Evolutionary conservation across 2,113 vertebrate genomes (phyloP).

Genomic region (Odocoileus hemionus): DNA sequence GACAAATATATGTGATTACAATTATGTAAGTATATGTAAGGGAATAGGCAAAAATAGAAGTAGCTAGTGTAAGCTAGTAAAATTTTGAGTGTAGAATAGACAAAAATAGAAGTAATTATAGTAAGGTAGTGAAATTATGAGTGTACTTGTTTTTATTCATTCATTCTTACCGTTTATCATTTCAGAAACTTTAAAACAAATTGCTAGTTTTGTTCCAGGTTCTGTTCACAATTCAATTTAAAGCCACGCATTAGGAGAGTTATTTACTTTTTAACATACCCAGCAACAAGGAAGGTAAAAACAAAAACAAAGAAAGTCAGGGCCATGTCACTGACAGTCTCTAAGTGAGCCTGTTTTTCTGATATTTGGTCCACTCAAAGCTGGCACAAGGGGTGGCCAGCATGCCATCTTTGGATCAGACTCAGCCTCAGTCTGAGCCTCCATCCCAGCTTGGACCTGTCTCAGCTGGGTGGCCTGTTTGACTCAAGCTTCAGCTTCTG

Average conservation of each 20-base stretch:
- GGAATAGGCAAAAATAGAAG: not conserved
- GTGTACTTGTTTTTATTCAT: not conserved
- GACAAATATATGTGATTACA: not conserved
- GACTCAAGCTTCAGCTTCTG: not conserved
- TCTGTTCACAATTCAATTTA: not conserved
- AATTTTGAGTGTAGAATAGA: not conserved
- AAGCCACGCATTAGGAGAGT: not conserved
- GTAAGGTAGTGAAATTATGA: not conserved
- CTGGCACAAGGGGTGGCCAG: fast-evolving
- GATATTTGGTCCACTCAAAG: no score
- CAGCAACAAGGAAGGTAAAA: not conserved
- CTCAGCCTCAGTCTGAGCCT: not conserved
- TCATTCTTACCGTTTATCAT: not conserved
- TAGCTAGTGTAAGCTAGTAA: not conserved
- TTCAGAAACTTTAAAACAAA: not conserved
- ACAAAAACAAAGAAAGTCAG: not conserved
- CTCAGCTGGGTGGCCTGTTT: not conserved
- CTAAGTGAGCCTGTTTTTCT: not conserved
- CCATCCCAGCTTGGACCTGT: not conserved
- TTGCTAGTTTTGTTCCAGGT: not conserved
- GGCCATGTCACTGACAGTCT: no score
- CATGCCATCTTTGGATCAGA: not conserved
- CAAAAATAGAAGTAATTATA: not conserved
- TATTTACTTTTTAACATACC: not conserved
- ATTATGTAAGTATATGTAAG: not conserved